Conservation (phyloP, 2,113 vertebrate genomes). For the Malurus melanocephalus region DNA sequence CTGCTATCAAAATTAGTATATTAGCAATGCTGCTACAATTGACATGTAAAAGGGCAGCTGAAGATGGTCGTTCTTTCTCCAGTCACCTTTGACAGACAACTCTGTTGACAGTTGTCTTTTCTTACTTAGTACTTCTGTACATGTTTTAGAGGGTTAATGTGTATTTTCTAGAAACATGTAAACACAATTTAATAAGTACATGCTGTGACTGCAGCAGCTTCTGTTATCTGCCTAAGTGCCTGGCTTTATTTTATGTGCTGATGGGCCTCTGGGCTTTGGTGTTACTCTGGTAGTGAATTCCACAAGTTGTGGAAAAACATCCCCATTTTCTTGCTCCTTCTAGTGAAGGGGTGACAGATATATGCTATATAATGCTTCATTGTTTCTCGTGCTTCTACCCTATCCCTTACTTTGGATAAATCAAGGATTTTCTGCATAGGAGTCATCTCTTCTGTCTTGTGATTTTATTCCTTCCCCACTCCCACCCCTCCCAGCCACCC, state of each 20-base stretch:
- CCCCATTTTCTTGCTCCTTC: neutral
- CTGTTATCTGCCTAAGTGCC: neutral
- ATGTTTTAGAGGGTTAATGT: neutral
- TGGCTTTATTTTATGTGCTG: neutral
- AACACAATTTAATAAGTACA: neutral
- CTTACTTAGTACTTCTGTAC: neutral
- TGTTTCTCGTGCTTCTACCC: neutral
- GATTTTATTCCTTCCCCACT: neutral
- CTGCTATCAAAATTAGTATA: constrained; percentile 63
- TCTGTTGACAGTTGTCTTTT: neutral
- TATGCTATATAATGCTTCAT: neutral
- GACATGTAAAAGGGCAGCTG: neutral
- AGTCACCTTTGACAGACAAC: neutral
- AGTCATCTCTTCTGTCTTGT: neutral
- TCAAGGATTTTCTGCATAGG: neutral
- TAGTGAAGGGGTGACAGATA: neutral
- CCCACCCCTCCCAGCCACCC: rapidly evolving
- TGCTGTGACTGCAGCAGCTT: neutral
- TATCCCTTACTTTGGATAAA: neutral
- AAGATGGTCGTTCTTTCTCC: neutral
- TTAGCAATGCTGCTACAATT: constrained; percentile 52
- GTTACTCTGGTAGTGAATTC: neutral
- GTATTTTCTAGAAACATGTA: neutral
- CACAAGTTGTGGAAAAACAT: neutral
- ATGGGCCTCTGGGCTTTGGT: neutral